Base-by-base conservation (phyloP, 2,888 invertebrate species). In the Drosophila anomalata region DNA sequence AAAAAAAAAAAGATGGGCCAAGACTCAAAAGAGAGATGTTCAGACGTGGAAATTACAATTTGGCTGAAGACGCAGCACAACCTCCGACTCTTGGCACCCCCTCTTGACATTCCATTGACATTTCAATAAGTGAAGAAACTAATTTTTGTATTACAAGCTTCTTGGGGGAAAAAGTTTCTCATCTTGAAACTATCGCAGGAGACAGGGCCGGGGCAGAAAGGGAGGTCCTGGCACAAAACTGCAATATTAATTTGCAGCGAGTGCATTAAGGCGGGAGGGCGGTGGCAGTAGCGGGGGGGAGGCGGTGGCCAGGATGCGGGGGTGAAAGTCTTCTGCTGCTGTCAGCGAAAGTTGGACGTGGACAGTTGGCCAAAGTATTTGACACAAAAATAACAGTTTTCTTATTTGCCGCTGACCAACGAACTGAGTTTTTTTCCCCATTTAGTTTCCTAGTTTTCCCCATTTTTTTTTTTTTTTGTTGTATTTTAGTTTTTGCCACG, bases 81-180 rank as follows among this genome's bases (percentile, higher is more conserved):
- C 39, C 20, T 4, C 11, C 29, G 36, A 52, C 29, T 8, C 6
- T 2, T 12, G 4, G 3, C 33, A 17, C 17, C 6, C 52, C 41
- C 60, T 75, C 77, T 73, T 80, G 87, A 87, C 87, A 80, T 77
- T 72, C 73, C 80, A 83, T 83, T 88, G 88, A 88, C 88, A 84
- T 83, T 83, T 88, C 88, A 87, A 87, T 83, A 87, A 87, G 83
- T 86, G 86, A 82, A 79, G 88, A 85, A 83, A 83, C 83, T 83
- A 83, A 83, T 83, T 86, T 83, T 82, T 86, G 73, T 77, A 77
- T 68, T 60, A 62, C 76, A 60, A 65, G 62, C 70, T 56, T 17
- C 71, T 60, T 24, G 36, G 55, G 69, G 69, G 61, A 70, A 80
- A 82, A 79, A 83, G 80, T 86, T 80, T 80, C 62, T 74, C 81